Base-by-base conservation (phyloP, 2,113 vertebrate genomes). In the Hirundichthys speculiger region DNA sequence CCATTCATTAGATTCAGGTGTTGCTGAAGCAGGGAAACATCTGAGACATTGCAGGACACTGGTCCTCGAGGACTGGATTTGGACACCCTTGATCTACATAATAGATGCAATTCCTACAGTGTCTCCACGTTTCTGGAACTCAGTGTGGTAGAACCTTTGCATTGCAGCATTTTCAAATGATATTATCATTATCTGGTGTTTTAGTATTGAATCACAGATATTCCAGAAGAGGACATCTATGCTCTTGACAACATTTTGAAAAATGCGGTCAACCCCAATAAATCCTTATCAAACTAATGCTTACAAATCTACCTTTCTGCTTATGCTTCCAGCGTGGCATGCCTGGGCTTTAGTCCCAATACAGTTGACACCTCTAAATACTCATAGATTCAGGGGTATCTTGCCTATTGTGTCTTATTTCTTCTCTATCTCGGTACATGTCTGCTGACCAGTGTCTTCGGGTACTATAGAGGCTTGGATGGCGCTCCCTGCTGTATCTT, bases 371-470 rank as follows among this genome's bases (percentile, higher is more conserved):
- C 43, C 47, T 46, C 18, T 66, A 2, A 62, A 65, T 65, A 65
- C 65, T 64, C 40, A 18, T 15, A 45, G 48, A 47, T 54, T 38
- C 21, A n/a, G 43, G 15, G n/a, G 34, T 48, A 52, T 72, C 60
- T 69, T 42, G 19, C 16, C 27, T 34, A 10, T 46, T 39, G 67
- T 51, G 63, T 41, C 56, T 70, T 57, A 52, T 39, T 65, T 64
- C 52, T 46, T 48, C 45, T 48, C 50, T 22, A 63, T 56, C 48
- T 64, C 53, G 47, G 14, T 13, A 71, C 59, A 66, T 27, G 59
- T 47, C 57, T 58, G 66, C 40, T 54, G 65, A 61, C 57, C 52
- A 22, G 39, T 75, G n/a, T 48, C 9, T 20, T 20, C 64, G 21
- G 24, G 60, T 11, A 34, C 25, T 52, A 57, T 42, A 43, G 34